Conservation (phyloP, 2,888 invertebrate species). For the Asteroscopus sphinx region DNA sequence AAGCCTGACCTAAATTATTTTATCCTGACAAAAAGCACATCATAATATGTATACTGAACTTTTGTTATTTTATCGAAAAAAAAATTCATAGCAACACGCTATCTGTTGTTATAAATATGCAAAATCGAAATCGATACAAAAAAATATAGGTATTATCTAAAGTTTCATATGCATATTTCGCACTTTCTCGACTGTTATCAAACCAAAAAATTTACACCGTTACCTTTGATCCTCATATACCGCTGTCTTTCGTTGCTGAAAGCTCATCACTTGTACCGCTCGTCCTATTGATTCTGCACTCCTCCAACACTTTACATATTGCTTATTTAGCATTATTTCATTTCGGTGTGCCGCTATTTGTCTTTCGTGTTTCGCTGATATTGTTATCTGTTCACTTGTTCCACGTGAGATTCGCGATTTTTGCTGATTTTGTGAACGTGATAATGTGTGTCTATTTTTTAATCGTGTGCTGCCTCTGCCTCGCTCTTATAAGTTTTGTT, state of each 20-base stretch:
- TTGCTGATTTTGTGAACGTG: slow-evolving; percentile 50
- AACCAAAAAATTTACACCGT: neutral
- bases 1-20: too few relatives aligned
- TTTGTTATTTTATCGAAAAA: too few relatives aligned
- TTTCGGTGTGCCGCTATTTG: slow-evolving; percentile 79
- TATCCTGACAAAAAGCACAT: too few relatives aligned
- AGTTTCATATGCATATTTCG: too few relatives aligned
- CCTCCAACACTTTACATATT: slow-evolving; percentile 85
- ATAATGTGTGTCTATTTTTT: slow-evolving; percentile 31
- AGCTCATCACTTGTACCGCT: slow-evolving; percentile 45
- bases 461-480: slow-evolving; percentile 4
- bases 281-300: slow-evolving; percentile 78
- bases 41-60: too few relatives aligned
- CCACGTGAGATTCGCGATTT: slow-evolving; percentile 46
- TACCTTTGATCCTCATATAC: neutral
- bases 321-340: slow-evolving; percentile 88
- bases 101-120: too few relatives aligned
- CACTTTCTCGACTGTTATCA: too few relatives aligned
- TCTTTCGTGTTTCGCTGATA: slow-evolving; percentile 77
- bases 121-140: too few relatives aligned
- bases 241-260: neutral
- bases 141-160: too few relatives aligned
- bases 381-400: slow-evolving; percentile 65
- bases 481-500: too few relatives aligned
- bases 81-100: too few relatives aligned